A percentile compares a stretch with the other conserved stretches of the same genome.
These are phyloP conservation scores for Listronotus oregonensis DNA, from an alignment of 1,140 invertebrate genomes.

Conservation along the genomic window DNA sequence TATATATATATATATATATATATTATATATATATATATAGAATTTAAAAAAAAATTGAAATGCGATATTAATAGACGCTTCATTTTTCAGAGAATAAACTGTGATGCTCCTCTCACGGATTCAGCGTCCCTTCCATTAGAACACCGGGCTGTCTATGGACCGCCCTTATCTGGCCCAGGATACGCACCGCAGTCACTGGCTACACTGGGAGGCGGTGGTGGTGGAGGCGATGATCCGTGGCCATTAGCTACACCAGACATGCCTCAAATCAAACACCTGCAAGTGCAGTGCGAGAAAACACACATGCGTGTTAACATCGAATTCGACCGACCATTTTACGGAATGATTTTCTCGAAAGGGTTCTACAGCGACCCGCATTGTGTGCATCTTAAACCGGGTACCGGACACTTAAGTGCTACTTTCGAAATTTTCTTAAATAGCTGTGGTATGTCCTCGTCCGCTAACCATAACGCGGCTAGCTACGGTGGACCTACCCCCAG, in stretches of 20 bases:
- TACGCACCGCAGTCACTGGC: slow-evolving; percentile 58
- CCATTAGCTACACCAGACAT: slow-evolving; percentile 82
- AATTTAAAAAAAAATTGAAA: too few relatives aligned
- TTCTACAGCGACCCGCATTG: slow-evolving; percentile 90
- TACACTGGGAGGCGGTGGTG: slow-evolving; percentile 52
- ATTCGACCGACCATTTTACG: slow-evolving; percentile 93
- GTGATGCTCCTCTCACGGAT: slow-evolving; percentile 75
- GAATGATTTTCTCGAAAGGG: slow-evolving; percentile 94
- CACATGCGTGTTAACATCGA: slow-evolving; percentile 94
- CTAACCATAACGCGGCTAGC: slow-evolving; percentile 79
- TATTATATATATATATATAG: too few relatives aligned
- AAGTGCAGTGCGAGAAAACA: slow-evolving; percentile 95
- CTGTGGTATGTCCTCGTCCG: slow-evolving; percentile 88
- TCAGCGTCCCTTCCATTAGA: slow-evolving; percentile 79
- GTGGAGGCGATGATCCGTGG: slow-evolving; percentile 74
- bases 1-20: too few relatives aligned
- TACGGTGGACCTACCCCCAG: slow-evolving; percentile 81
- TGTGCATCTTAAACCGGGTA: slow-evolving; percentile 87
- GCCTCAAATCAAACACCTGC: slow-evolving; percentile 87
- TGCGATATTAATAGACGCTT: too few relatives aligned
- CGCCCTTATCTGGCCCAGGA: slow-evolving; percentile 66
- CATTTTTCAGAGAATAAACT: slow-evolving; percentile 66
- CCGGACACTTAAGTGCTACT: slow-evolving; percentile 85
- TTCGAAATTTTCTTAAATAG: slow-evolving; percentile 91
- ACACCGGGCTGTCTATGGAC: slow-evolving; percentile 75